These are phyloP conservation scores for Mormyrops attenuatus DNA, from an alignment of 2,797 vertebrate genomes.

Conservation along the genomic window DNA sequence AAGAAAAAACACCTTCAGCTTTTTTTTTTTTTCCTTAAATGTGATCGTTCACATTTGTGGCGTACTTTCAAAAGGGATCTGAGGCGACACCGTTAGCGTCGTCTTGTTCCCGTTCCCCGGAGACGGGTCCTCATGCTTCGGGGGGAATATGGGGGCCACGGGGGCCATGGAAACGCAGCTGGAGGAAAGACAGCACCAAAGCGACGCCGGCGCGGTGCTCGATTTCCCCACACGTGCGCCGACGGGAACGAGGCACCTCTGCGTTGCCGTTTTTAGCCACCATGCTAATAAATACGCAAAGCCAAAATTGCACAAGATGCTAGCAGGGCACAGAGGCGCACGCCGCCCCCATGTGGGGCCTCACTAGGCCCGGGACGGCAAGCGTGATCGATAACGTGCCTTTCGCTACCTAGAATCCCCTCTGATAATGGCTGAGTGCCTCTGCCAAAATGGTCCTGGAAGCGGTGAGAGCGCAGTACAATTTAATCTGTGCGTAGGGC, in stretches of 20 bases:
- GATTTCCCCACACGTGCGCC: not conserved
- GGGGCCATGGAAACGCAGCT: not conserved
- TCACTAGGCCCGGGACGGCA: not conserved
- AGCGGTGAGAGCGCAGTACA: conserved; percentile 26
- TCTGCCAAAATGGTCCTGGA: not conserved
- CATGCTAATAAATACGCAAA: not conserved
- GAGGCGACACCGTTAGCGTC: not conserved
- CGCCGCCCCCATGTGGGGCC: not conserved
- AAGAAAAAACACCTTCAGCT: conserved; percentile 45
- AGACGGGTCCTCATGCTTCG: not conserved
- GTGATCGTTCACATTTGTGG: conserved; percentile 50
- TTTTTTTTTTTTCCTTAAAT: conserved; percentile 44
- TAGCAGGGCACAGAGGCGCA: not conserved
- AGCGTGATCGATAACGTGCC: conserved; percentile 12
- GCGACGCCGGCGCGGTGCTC: not conserved
- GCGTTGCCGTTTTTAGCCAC: not conserved
- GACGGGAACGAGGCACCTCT: not conserved
- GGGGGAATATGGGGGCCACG: not conserved
- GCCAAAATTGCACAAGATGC: not conserved
- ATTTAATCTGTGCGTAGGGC: conserved; percentile 24
- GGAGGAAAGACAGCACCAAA: not conserved
- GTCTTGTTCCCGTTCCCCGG: not conserved
- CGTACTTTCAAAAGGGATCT: not conserved
- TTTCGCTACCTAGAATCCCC: not conserved
- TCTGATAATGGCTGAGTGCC: conserved; percentile 13